Evolutionary conservation across 2,113 vertebrate species (phyloP), one percentile per base, ranked within the genome.

Genomic region (Rana temporaria): DNA sequence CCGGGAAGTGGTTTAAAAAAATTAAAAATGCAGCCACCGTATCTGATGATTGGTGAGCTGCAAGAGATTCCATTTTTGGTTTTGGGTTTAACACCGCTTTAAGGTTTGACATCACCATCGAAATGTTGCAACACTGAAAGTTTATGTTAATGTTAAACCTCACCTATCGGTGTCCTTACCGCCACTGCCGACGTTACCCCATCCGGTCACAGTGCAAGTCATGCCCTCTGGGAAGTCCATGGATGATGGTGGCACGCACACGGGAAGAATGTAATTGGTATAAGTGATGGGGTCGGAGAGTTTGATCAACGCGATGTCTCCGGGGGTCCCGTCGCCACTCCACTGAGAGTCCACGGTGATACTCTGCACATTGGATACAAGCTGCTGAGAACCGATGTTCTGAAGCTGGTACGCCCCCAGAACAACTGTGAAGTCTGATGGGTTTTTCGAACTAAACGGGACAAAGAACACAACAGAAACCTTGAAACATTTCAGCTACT

Each of bases 171-270:
- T 63, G 9, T 66, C 32, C 92, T 85, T 88, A 99, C 97, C 96
- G 0, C 94, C 94, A 88, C 96, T 96, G 0, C 85, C 90, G 11
- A 92, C 91, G 5, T 94, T 88, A 3, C 97, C 98, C 97, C 98
- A 99, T 85, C 97, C 97, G 0, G 96, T 97, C 84, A 98, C 96
- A 97, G 96, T 98, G 92, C 98, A 99, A 20, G 92, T 87, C 84
- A 93, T 91, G 52, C 94, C 96, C 0, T 95, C 89, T 66, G 96
- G 93, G 68, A 97, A 94, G 86, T 92, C 86, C 57, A 97, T 96
- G 15, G 95, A 94, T 22, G 87, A 87, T 0, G 94, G 87, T 0
- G 97, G 97, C 85, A 99, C 89, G 85, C 98, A 99, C 85, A 94
- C 89, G 0, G 97, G 96, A 60, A 85, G 91, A 65, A 95, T 93